Evolutionary conservation across 1,140 invertebrate genomes (phyloP).

Genomic region (Diorhabda carinulata): DNA sequence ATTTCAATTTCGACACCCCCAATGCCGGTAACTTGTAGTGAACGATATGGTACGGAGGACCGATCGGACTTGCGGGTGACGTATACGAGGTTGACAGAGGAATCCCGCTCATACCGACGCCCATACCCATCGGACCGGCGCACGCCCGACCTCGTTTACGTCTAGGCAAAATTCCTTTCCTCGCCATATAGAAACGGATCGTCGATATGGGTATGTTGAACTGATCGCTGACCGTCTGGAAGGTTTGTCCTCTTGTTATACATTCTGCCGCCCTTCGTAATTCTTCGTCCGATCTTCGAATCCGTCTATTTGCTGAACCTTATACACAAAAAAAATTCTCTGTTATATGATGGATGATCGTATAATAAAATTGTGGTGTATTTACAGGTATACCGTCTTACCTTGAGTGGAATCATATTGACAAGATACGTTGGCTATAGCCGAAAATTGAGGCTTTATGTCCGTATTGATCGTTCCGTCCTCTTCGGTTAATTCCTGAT

Average conservation of each 20-base stretch:
- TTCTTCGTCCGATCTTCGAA: constrained; percentile 68
- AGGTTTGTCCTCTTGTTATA: constrained; percentile 73
- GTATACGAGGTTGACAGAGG: constrained; percentile 40
- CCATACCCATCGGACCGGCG: constrained; percentile 35
- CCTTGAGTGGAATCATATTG: constrained; percentile 53
- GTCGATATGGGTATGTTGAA: constrained; percentile 82
- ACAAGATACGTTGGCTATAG: constrained; percentile 60
- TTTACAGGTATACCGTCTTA: constrained; percentile 20
- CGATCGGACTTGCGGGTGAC: constrained; percentile 55
- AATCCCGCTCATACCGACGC: constrained; percentile 29
- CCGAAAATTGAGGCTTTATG: constrained; percentile 48
- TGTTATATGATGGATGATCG: too few relatives aligned
- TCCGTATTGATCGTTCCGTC: constrained; percentile 37
- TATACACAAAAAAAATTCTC: constrained; percentile 12
- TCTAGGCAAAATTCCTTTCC: constrained; percentile 72
- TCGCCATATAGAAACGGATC: constrained; percentile 77
- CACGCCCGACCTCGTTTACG: constrained; percentile 63
- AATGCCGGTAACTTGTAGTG: constrained; percentile 64
- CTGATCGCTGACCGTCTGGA: constrained; percentile 77
- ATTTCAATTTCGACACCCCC: constrained; percentile 48
- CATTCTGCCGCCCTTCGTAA: constrained; percentile 73
- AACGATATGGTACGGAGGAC: constrained; percentile 68
- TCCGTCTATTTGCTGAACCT: constrained; percentile 46
- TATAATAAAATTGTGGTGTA: too few relatives aligned
- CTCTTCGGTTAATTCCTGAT: constrained; percentile 45